phyloP scores from a whole-genome alignment of 2,888 invertebrate species.

The Xylota sylvarum region DNA sequence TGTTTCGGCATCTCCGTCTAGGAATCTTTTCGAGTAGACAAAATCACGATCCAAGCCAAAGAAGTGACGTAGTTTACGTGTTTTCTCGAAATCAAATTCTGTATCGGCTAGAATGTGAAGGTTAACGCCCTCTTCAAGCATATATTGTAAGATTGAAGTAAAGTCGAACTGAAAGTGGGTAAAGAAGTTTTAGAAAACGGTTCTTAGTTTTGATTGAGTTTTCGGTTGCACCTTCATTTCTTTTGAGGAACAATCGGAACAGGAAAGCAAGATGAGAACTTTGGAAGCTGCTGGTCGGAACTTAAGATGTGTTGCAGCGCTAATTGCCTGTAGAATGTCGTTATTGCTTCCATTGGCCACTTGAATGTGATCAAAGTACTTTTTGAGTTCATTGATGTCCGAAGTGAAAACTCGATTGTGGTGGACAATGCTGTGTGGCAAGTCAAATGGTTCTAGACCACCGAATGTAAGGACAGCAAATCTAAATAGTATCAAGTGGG shows the following conservation, averaged over 20 bases:
- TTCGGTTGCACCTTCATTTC: slow-evolving; percentile 87
- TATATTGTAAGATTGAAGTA: slow-evolving; percentile 91
- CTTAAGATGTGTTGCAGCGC: slow-evolving; percentile 89
- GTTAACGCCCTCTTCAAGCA: slow-evolving; percentile 92
- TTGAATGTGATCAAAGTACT: slow-evolving; percentile 89
- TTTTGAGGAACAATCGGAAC: slow-evolving; percentile 89
- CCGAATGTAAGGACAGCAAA: slow-evolving; percentile 94
- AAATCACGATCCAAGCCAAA: slow-evolving; percentile 91
- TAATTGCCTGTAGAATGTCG: slow-evolving; percentile 92
- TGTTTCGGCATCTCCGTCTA: slow-evolving; percentile 90
- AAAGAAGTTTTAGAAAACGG: neutral
- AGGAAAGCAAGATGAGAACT: slow-evolving; percentile 92
- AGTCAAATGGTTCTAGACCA: slow-evolving; percentile 90
- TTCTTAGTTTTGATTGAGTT: neutral
- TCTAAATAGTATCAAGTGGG: slow-evolving; percentile 83
- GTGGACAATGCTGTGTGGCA: slow-evolving; percentile 90
- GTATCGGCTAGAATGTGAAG: slow-evolving; percentile 94
- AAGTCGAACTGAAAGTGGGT: slow-evolving; percentile 89
- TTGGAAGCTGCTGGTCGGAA: slow-evolving; percentile 94
- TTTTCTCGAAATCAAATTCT: slow-evolving; percentile 91
- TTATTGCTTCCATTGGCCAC: slow-evolving; percentile 87
- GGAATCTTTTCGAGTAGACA: slow-evolving; percentile 93
- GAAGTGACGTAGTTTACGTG: slow-evolving; percentile 89
- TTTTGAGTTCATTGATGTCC: slow-evolving; percentile 87
- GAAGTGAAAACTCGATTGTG: slow-evolving; percentile 89